Evolutionary conservation across 2,113 vertebrate genomes (phyloP).

Genomic region (Urocynchramus pylzowi): DNA sequence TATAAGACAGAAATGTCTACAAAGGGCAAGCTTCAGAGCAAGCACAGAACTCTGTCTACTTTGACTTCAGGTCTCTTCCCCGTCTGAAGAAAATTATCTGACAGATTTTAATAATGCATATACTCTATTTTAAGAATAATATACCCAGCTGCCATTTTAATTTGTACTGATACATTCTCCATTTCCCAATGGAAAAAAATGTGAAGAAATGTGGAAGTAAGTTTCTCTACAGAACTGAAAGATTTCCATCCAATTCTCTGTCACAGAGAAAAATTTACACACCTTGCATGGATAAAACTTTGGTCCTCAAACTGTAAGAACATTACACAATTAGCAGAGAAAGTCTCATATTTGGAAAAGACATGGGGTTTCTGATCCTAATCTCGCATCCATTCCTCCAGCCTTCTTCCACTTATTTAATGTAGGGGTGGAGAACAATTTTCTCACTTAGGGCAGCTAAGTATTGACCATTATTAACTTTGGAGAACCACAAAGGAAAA

Average conservation of each 20-base stretch:
- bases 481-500: background rate
- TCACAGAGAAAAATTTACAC: background rate
- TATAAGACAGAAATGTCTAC: fast-evolving
- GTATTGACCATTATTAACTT: background rate
- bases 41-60: background rate
- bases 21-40: background rate
- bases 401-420: background rate
- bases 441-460: background rate
- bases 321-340: background rate
- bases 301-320: background rate
- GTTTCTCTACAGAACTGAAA: background rate
- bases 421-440: background rate
- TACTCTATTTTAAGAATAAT: background rate
- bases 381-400: background rate
- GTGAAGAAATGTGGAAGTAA: background rate
- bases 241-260: background rate
- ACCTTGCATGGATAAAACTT: background rate
- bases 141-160: background rate
- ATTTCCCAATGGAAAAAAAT: background rate
- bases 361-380: background rate
- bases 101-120: background rate
- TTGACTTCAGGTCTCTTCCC: background rate
- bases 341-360: background rate
- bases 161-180: background rate
- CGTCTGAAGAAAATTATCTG: background rate